Base-by-base conservation (phyloP, 53 echinoderm and acorn worm genomes). In the Arbacia lixula region DNA sequence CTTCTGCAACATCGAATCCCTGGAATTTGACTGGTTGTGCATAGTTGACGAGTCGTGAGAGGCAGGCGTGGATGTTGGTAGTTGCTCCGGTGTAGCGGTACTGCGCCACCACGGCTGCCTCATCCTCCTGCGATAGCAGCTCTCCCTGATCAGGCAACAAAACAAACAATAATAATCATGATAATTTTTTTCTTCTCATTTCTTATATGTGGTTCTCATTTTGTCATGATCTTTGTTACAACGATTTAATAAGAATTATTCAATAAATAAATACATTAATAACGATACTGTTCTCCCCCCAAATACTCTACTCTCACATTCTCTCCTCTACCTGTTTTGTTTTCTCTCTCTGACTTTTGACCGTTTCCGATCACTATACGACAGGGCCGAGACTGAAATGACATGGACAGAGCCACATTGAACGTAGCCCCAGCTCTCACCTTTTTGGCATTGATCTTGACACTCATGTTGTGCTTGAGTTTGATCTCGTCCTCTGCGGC, bases 21-120 rank as follows among this genome's bases (percentile, higher is more conserved):
- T 86, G 92, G 87, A 98, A 98, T 84, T 98, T 98, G 86, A 98
- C 99, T 67, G 99, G 99, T 84, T 98, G 99, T 95, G 99, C 99
- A 95, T 98, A 98, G 99, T 98, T 98, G 85, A 98, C 94, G 52
- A 98, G 86, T 50, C 87, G 64, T 12, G 99, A 98, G 64, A 98
- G 90, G 81, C 90, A 92, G 27, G 99, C 92, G 81, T 98, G 94
- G 65, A 98, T 98, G 76, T 94, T 98, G 75, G 93, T 92, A 63
- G 99, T 98, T 17, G 99, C 94, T 74, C 94, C 92, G 1, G 88
- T 94, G 87, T 98, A 98, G 24, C 90, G 94, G 57, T 98, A 98
- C 52, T 90, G 92, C 28, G 92, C 88, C 22, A 98, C 92, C 71
- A 98, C 87, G 19, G 68, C 79, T 31, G 90, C 94, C 64, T 94